Conservation (phyloP, 2,797 vertebrate genomes). For the Paramormyrops hopkinsi region DNA sequence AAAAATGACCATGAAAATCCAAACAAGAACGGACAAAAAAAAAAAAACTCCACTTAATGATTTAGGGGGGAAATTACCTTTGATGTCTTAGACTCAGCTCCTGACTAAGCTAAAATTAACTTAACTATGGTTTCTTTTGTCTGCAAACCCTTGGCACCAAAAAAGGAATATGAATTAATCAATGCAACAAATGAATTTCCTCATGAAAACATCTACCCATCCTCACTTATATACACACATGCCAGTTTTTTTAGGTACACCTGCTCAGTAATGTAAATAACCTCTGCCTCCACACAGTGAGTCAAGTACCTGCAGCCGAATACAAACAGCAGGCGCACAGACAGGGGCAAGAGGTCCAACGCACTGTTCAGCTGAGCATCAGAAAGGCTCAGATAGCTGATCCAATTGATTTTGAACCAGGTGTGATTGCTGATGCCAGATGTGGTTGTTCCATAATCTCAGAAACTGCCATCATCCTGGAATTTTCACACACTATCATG, state of each 20-base stretch:
- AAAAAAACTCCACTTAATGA: not conserved
- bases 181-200: not conserved
- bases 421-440: not conserved
- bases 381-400: not conserved
- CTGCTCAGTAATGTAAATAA: not conserved
- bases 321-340: not conserved
- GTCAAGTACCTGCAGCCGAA: not conserved
- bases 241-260: not conserved
- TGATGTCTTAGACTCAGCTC: not conserved
- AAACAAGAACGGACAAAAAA: not conserved
- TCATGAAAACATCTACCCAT: not conserved
- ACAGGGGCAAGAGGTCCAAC: not conserved
- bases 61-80: not conserved
- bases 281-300: not conserved
- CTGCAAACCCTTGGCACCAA: not conserved
- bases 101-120: not conserved
- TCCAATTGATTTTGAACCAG: not conserved
- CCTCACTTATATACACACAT: not conserved
- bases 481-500: not conserved
- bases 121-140: not conserved
- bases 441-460: not conserved
- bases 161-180: not conserved
- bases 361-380: not conserved
- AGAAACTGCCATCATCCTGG: not conserved
- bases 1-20: not conserved